Evolutionary conservation across 2,113 vertebrate species (phyloP).

Genomic region (Speoplatyrhinus poulsoni): DNA sequence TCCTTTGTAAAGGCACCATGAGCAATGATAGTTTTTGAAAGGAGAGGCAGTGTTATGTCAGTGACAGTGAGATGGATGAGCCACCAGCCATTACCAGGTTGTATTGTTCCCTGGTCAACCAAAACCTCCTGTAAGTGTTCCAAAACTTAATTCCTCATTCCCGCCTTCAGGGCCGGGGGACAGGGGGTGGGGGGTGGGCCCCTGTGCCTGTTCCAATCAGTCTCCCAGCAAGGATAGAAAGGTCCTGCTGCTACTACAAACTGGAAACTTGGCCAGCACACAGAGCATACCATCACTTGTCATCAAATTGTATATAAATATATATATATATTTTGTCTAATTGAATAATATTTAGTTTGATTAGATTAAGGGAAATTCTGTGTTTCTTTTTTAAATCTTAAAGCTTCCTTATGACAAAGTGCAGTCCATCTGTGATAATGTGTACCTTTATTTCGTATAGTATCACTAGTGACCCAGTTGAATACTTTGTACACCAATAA

Average conservation of each 20-base stretch:
- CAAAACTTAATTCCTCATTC: slow-evolving; percentile 63
- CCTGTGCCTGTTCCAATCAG: slow-evolving; percentile 62
- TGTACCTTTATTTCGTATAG: too few relatives aligned
- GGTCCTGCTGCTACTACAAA: slow-evolving; percentile 65
- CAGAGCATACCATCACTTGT: slow-evolving; percentile 37
- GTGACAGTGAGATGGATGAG: slow-evolving; percentile 63
- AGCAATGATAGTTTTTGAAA: not conserved
- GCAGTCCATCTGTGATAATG: too few relatives aligned
- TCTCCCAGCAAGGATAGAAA: slow-evolving; percentile 68
- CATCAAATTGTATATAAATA: slow-evolving; percentile 34
- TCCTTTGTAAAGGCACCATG: slow-evolving; percentile 37
- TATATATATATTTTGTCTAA: slow-evolving; percentile 12
- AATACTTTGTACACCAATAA: too few relatives aligned
- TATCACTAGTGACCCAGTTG: too few relatives aligned
- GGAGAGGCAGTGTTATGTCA: slow-evolving; percentile 35
- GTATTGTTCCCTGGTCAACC: slow-evolving; percentile 64
- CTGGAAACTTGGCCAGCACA: slow-evolving; percentile 58
- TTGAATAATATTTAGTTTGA: slow-evolving; percentile 20
- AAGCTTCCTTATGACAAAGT: too few relatives aligned
- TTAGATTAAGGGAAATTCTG: slow-evolving; percentile 3
- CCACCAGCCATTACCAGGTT: slow-evolving; percentile 59
- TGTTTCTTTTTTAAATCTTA: too few relatives aligned
- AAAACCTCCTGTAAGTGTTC: slow-evolving; percentile 62
- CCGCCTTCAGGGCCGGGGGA: slow-evolving; percentile 45
- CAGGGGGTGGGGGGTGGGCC: slow-evolving; percentile 28